Evolutionary conservation across 2,113 vertebrate genomes (phyloP).

Genomic region (Arothron firmamentum): DNA sequence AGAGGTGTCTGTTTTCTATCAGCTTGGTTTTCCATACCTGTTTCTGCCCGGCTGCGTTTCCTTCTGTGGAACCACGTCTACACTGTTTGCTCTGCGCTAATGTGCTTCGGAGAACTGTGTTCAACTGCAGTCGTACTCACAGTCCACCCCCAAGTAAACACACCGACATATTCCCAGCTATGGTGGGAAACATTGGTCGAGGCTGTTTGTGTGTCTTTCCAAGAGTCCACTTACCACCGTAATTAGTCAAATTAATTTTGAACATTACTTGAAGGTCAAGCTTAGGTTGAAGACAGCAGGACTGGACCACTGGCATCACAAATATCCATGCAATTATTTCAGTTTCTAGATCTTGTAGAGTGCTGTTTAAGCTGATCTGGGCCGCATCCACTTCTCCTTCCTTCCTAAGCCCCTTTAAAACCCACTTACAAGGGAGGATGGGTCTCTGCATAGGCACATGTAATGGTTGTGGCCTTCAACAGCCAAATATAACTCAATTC

Average conservation of each 20-base stretch:
- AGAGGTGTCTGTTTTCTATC: slow-evolving; percentile 68
- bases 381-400: too few relatives aligned
- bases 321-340: too few relatives aligned
- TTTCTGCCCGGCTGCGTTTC: slow-evolving; percentile 56
- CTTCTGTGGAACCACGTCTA: slow-evolving; percentile 32
- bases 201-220: background rate
- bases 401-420: too few relatives aligned
- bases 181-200: slow-evolving; percentile 7
- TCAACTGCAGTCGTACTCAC: slow-evolving; percentile 45
- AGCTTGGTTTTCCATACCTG: slow-evolving; percentile 61
- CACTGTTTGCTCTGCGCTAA: slow-evolving; percentile 57
- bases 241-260: background rate
- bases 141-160: slow-evolving; percentile 5
- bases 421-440: too few relatives aligned
- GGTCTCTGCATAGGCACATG: background rate
- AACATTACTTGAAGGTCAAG: background rate
- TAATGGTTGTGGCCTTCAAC: background rate
- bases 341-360: too few relatives aligned
- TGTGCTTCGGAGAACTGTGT: slow-evolving; percentile 43
- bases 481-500: background rate
- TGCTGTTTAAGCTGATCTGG: too few relatives aligned
- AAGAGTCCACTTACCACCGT: background rate
- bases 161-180: background rate
- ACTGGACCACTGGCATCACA: too few relatives aligned
- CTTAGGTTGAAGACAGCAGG: too few relatives aligned